These are phyloP conservation scores for Spinus olivaceus DNA, from an alignment of 2,797 vertebrate species.

Conservation along the genomic window DNA sequence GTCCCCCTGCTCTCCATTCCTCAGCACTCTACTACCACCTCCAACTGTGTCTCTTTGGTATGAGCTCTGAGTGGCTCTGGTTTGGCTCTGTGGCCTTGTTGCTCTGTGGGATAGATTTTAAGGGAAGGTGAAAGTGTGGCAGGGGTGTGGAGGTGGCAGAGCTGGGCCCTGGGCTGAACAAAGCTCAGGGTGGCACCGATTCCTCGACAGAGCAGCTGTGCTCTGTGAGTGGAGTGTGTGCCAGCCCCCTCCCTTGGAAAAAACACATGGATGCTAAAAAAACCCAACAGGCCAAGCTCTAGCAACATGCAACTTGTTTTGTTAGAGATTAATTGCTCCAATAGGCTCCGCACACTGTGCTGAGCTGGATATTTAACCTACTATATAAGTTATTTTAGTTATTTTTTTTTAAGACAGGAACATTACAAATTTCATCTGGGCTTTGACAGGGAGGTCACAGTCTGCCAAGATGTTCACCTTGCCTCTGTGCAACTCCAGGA, in stretches of 20 bases:
- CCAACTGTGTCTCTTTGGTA: fast-evolving
- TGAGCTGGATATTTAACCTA: neutral
- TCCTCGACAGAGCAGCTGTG: neutral
- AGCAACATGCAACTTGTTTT: neutral
- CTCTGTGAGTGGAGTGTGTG: fast-evolving
- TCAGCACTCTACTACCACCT: neutral
- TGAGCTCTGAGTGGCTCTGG: neutral
- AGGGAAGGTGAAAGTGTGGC: neutral
- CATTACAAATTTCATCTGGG: neutral
- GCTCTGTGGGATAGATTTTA: neutral
- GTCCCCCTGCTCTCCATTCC: neutral
- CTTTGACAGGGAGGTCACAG: neutral
- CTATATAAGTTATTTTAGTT: fast-evolving
- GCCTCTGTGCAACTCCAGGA: neutral
- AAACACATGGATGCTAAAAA: neutral
- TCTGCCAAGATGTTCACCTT: neutral
- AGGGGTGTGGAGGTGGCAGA: fast-evolving
- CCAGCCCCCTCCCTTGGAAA: neutral
- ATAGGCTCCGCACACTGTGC: neutral
- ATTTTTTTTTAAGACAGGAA: neutral
- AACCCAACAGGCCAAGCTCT: neutral
- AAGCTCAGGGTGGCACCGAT: neutral
- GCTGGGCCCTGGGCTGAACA: neutral
- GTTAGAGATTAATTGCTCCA: neutral
- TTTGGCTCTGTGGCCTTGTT: neutral